Evolutionary conservation across 2,888 invertebrate genomes (phyloP).

Genomic region (Scaptomyza caliginosa): DNA sequence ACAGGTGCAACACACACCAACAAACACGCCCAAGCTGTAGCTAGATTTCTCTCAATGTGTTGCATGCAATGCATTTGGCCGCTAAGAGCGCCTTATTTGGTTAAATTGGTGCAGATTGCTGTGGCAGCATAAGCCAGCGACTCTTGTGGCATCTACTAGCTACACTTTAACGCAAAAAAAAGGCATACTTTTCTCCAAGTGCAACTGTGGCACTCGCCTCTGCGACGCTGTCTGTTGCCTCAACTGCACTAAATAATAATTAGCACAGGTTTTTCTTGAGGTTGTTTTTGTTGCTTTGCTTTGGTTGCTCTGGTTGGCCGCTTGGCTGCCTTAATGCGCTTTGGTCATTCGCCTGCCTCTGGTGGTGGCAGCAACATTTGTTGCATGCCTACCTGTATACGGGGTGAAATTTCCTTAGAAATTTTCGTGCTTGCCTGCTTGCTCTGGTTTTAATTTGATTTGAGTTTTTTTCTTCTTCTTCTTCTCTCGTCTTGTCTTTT

Average conservation of each 20-base stretch:
- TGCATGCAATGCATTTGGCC: conserved; percentile 80
- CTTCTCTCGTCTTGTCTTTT: conserved; percentile 29
- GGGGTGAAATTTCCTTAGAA: conserved; percentile 81
- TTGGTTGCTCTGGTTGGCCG: conserved; percentile 56
- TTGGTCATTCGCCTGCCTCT: conserved; percentile 70
- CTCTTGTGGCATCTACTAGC: conserved; percentile 29
- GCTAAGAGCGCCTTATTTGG: conserved; percentile 82
- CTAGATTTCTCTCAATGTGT: conserved; percentile 63
- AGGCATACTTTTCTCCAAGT: not conserved
- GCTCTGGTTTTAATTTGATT: conserved; percentile 81
- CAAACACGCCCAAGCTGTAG: conserved; percentile 18
- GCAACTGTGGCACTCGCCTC: conserved; percentile 23
- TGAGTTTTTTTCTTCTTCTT: conserved; percentile 34
- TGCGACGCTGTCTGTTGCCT: conserved; percentile 34
- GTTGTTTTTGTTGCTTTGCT: conserved; percentile 34
- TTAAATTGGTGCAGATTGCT: conserved; percentile 80
- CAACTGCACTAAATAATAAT: conserved; percentile 80
- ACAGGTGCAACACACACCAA: conserved; percentile 69
- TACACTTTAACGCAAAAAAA: not conserved
- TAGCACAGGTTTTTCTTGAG: conserved; percentile 77
- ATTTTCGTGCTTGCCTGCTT: conserved; percentile 81
- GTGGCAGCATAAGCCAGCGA: conserved; percentile 35
- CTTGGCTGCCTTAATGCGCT: conserved; percentile 78
- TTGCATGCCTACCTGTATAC: conserved; percentile 63
- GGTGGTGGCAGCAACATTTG: too few relatives aligned